phyloP scores from a whole-genome alignment of 2,888 invertebrate genomes.

The Crossocerus cetratus region DNA sequence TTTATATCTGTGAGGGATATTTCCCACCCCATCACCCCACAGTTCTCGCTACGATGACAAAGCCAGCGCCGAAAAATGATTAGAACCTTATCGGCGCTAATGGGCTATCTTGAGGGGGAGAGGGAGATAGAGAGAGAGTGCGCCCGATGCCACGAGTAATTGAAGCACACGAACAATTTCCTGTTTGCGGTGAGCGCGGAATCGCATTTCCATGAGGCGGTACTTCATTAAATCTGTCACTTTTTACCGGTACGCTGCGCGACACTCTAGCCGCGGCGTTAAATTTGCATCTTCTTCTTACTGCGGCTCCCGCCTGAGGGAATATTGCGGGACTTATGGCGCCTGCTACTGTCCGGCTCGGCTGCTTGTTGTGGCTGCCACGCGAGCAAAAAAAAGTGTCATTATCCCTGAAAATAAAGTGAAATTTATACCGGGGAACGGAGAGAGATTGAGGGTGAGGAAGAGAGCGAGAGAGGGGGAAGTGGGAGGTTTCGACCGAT shows the following conservation, averaged over 20 bases:
- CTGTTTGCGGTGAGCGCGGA: not conserved
- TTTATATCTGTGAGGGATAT: too few species aligned
- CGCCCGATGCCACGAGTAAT: too few species aligned
- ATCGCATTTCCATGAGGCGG: not conserved
- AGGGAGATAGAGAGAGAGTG: too few species aligned
- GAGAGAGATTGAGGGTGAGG: not conserved
- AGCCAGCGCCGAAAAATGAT: too few species aligned
- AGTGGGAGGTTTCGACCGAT: constrained; percentile 32
- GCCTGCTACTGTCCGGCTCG: not conserved
- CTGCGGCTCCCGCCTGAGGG: not conserved
- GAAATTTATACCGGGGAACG: not conserved
- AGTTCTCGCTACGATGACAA: too few species aligned
- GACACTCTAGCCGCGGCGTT: not conserved
- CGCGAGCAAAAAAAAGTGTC: constrained; percentile 17
- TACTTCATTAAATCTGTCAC: not conserved
- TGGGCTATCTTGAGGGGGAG: too few species aligned
- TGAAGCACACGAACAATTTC: not conserved
- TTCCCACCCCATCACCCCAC: too few species aligned
- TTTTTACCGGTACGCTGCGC: not conserved
- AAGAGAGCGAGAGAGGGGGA: constrained; percentile 1
- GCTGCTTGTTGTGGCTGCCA: not conserved
- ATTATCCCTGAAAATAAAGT: constrained; percentile 12
- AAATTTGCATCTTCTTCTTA: not conserved
- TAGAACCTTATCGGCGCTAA: too few species aligned
- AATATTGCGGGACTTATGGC: not conserved